phyloP scores from a whole-genome alignment of 2,113 vertebrate genomes.

The Pygoscelis adeliae region DNA sequence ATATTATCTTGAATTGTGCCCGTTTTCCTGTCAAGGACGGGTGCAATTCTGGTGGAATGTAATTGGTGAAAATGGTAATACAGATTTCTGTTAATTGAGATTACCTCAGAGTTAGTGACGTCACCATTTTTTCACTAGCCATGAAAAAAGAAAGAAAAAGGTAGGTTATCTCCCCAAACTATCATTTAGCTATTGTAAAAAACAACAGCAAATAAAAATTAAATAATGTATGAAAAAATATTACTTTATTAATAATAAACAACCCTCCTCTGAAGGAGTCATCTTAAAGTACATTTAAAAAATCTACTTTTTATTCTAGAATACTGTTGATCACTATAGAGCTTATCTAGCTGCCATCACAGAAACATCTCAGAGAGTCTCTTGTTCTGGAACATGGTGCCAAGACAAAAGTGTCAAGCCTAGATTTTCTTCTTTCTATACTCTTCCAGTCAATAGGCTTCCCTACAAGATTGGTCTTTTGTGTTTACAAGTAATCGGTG shows the following conservation, averaged over 20 bases:
- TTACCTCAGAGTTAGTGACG: background rate
- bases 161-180: background rate
- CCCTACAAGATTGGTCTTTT: background rate
- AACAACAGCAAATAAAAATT: background rate
- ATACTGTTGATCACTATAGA: background rate
- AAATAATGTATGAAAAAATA: background rate
- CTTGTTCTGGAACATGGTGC: background rate
- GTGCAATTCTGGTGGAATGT: background rate
- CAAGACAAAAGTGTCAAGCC: background rate
- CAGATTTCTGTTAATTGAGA: background rate
- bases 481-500: background rate
- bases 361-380: fast-evolving
- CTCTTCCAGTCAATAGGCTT: background rate
- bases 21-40: background rate
- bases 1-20: background rate
- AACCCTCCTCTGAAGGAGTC: background rate
- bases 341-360: background rate
- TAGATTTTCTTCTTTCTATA: background rate
- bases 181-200: background rate
- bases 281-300: background rate
- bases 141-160: background rate
- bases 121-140: background rate
- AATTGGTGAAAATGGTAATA: background rate
- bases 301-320: background rate
- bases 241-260: background rate